Base-by-base conservation (phyloP, 2,888 invertebrate species). In the Hirtodrosophila trivittata region DNA sequence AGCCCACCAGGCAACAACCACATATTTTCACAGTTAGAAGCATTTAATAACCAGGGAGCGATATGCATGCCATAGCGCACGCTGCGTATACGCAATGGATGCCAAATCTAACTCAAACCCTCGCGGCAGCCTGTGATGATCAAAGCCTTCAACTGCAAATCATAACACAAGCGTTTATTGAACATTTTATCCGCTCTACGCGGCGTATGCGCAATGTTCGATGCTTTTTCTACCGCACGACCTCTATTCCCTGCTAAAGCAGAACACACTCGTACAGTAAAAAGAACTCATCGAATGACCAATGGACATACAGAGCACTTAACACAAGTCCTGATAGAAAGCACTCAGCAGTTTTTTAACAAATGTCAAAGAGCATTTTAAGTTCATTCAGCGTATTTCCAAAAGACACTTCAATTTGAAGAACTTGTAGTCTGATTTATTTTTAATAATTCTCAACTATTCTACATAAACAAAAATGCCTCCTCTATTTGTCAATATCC, bases 41-140 rank as follows among this genome's bases (percentile, higher is more conserved):
- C 42, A 47, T 55, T 69, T 47, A 51, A 70, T 70, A 67, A 41
- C 65, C 37, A 57, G 59, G 50, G 45, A 52, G 55, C 10, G 37
- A 30, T 54, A 13, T 43, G 3, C 26, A 42, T 63, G 38, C 13
- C 42, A 42, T 14, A 38, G n/a, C 21, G 0, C 16, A 49, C 9
- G 37, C 21, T 49, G 57, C 54, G 52, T 52, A 56, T 37, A 49
- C 51, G 51, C 51, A 49, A 37, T 33, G n/a, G 6, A 9, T 6
- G 4, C 28, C 12, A 55, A 42, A 50, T 13, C n/a, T 3, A 14
- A 32, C 6, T 26, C 14, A 1, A 13, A 12, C 12, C 13, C 21
- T 13, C 8, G 26, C 13, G 13, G 14, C 16, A 16, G 3, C 9
- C 6, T 7, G 18, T 12, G 33, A 9, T 16, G 12, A 28, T 33